Evolutionary conservation across 2,797 vertebrate genomes (phyloP), one percentile per base, ranked within the genome.

Genomic region (Myotis vivesi): DNA sequence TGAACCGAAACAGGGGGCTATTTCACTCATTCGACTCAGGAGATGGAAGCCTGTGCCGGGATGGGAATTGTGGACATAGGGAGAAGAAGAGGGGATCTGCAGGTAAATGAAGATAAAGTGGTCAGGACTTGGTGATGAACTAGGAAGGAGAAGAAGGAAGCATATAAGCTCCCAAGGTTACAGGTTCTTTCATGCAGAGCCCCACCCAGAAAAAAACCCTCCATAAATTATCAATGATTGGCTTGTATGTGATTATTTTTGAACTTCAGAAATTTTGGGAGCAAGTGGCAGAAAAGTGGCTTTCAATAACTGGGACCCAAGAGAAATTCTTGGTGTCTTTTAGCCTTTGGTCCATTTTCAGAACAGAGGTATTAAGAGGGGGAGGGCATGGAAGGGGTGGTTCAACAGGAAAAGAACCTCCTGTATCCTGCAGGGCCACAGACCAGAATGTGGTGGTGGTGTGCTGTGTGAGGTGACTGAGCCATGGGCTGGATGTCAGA

Each of bases 321-420:
- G 46, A 51, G 41, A 69, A 69, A 71, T 76, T 73, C 5, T 23
- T 46, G 30, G 16, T 62, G 5, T 17, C 68, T 46, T 23, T 66
- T 22, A 15, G 20, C 8, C 23, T 75, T 53, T 3, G 5, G 33
- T 11, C 15, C 13, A 53, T 66, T 62, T 91, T 87, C 87, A 16
- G 33, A 28, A 6, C 49, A 87, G 15, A 25, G 28, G 9, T 44
- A 28, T 3, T 64, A 5, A 20, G 28, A 76, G 46, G 87, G 8
- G 2, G 3, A 20, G 41, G n/a, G 3, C 6, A 8, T 10, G 1
- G 30, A 8, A 41, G 5, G 11, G 16, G 8, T 23, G 7, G 2
- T 83, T 53, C 44, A 36, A 49, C 51, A 68, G 36, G 25, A 44
- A 81, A 92, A 77, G 17, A 4, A 49, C 28, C 6, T 75, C 19